phyloP scores from a whole-genome alignment of 2,113 vertebrate species.

The Rhinoptilus africanus region DNA sequence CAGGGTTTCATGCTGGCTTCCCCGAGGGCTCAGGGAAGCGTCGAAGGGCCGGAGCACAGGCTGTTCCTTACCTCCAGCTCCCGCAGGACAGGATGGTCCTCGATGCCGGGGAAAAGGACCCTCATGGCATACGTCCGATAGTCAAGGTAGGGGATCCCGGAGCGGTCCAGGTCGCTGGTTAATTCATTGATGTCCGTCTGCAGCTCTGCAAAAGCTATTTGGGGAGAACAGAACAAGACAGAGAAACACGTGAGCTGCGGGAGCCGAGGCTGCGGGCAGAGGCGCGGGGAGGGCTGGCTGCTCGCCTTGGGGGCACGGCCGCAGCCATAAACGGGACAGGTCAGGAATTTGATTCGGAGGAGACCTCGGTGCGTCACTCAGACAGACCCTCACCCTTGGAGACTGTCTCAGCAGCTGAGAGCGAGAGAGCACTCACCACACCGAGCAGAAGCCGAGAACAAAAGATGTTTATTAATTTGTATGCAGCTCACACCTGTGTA shows the following conservation, averaged over 20 bases:
- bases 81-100: conserved; percentile 94
- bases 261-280: not conserved
- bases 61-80: conserved; percentile 88
- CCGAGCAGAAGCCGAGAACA: conserved; percentile 16
- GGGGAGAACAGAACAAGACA: not conserved
- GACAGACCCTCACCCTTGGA: not conserved
- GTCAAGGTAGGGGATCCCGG: conserved; percentile 95
- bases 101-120: conserved; percentile 96
- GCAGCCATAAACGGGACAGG: not conserved
- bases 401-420: not conserved
- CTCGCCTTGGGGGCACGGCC: not conserved
- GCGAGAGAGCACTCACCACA: not conserved
- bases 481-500: conserved; percentile 45
- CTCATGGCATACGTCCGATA: conserved; percentile 97
- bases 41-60: accelerated
- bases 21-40: not conserved
- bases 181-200: conserved; percentile 98
- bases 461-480: conserved; percentile 45
- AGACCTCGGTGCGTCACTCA: not conserved
- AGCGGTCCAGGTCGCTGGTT: conserved; percentile 95
- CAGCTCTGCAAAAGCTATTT: conserved; percentile 92
- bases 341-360: not conserved
- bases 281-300: not conserved
- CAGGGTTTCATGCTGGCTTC: not conserved
- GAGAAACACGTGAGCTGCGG: not conserved